Base-by-base conservation (phyloP, 2,113 vertebrate species). In the Carollia perspicillata region DNA sequence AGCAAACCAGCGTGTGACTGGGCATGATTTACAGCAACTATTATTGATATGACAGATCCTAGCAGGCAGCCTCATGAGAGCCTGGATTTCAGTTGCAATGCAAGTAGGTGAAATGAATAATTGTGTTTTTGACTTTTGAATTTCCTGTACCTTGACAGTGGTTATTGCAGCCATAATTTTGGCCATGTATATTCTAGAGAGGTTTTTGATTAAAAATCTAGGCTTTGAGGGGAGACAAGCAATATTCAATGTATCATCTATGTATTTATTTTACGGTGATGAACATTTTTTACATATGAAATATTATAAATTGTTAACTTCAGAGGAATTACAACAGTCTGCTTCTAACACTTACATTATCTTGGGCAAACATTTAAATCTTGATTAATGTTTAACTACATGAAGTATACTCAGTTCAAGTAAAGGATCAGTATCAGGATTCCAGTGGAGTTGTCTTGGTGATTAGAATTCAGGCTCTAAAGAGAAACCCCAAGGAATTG, bases 361-460 rank as follows among this genome's bases (percentile, higher is more conserved):
- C 96, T 97, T 96, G 84, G 85, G 40, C 85, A 98, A 98, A 98
- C 95, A 98, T 89, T 96, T 84, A 71, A 80, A 92, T 83, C 93
- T 92, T 98, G 98, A 97, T 97, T 98, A 98, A 98, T 98, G 88
- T 98, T 98, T 98, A 99, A 98, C 98, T 72, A 8, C 33, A 79
- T 90, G 79, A 33, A 89, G 71, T 95, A 49, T 91, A 85, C 96
- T 97, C 65, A 44, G 47, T 89, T 96, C 74, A 86, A 96, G 96
- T 89, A 96, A 98, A 97, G 96, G 23, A 0, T 1, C 58, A 92
- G 60, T 88, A 94, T 93, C 94, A 90, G 89, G 74, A 75, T 97
- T 98, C 97, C 93, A 78, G 42, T 92, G 91, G 71, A 74, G 55
- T 60, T 81, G 75, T 95, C 65, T 90, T 96, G 96, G 84, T 91